phyloP scores from a whole-genome alignment of 2,113 vertebrate species.

The Ophthalmotilapia sp. region DNA sequence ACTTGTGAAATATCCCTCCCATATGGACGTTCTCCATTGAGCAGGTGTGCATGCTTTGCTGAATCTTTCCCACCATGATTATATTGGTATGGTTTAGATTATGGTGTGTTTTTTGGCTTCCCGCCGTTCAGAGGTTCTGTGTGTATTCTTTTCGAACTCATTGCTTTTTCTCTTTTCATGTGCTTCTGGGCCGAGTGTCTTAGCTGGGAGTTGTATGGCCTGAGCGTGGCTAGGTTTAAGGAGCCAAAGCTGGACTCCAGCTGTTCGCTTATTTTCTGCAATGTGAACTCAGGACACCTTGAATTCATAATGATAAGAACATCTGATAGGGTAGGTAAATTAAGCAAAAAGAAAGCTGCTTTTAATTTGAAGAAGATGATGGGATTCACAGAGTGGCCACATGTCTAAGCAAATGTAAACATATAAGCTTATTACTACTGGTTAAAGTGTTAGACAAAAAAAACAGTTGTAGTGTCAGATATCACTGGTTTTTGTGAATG shows the following conservation, averaged over 20 bases:
- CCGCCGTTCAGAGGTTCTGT: conserved; percentile 18
- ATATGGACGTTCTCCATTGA: conserved; percentile 23
- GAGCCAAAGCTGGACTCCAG: conserved; percentile 43
- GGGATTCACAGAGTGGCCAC: neutral
- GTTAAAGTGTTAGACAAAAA: neutral
- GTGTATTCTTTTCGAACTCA: conserved; percentile 42
- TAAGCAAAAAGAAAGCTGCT: neutral
- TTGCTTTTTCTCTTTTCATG: conserved; percentile 35
- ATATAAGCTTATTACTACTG: neutral
- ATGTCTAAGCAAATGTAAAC: neutral
- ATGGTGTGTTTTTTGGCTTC: conserved; percentile 60
- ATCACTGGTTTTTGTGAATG: neutral
- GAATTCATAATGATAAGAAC: conserved; percentile 32
- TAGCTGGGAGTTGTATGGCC: conserved; percentile 23
- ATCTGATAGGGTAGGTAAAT: conserved; percentile 1
- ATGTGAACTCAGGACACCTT: conserved; percentile 29
- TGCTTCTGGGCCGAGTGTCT: conserved; percentile 24
- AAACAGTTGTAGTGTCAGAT: neutral
- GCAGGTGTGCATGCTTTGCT: conserved; percentile 56
- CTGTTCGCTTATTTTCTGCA: conserved; percentile 25
- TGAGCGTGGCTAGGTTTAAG: neutral
- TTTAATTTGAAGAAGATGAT: neutral
- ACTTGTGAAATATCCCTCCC: conserved; percentile 30
- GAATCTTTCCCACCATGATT: conserved; percentile 48
- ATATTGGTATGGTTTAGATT: conserved; percentile 60